Evolutionary conservation across 2,888 invertebrate genomes (phyloP), one percentile per base, ranked within the genome.

Genomic region (Luffia ferchaultella): DNA sequence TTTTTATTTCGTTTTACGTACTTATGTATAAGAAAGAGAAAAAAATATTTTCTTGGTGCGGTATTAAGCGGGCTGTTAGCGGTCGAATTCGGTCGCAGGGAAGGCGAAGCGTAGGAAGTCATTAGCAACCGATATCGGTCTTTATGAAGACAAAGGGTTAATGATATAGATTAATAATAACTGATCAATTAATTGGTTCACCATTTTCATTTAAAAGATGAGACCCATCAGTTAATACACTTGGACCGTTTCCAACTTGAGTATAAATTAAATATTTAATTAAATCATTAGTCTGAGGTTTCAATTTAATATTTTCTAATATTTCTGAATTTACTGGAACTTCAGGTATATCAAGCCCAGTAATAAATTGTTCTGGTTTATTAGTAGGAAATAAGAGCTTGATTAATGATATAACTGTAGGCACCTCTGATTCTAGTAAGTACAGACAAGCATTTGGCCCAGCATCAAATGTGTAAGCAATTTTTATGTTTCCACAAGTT

Each of bases 391-490:
- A 95, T 42, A 88, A 85, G 62, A 89, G 71, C 62, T 90, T 87
- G 2, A 97, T 72, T 15, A 93, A 69, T 20, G 88, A 76, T 18
- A 93, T 53, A 12, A 96, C 82, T 62, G 86, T 85, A 0, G 89
- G 80, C 0, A 96, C 90, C 68, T 93, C 87, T 54, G 91, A 78
- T 58, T 94, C 90, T 47, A 93, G 74, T 16, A 96, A 74, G 75
- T 93, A 97, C 0, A 98, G 74, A 70, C 96, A 97, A 2, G 96
- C 96, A 85, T 99, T 99, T 47, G 98, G 94, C 2, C 99, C 99
- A 50, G 99, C 99, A 87, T 99, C 99, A 84, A 96, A 99, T 16
- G 98, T 98, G 69, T 99, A 99, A 0, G 97, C 96, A 5, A 95
- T 92, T 76, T 89, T 91, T 16, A 77, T 71, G 54, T 79, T 70